Evolutionary conservation across 2,888 invertebrate genomes (phyloP), one percentile per base, ranked within the genome.

Genomic region (Esperia sulphurella): DNA sequence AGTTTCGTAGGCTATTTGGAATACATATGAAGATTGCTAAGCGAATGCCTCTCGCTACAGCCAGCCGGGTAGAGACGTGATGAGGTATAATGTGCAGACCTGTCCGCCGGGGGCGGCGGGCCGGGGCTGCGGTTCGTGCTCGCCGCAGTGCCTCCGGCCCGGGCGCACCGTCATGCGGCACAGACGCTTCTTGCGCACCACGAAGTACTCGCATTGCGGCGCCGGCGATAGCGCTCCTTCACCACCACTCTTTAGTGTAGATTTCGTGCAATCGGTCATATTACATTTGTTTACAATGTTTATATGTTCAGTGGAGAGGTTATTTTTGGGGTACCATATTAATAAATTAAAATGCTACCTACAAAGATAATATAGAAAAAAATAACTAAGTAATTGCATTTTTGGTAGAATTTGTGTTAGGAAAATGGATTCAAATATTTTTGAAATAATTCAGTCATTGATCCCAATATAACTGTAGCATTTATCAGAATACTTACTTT

Each of bases 101-200:
- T 75, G 62, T 47, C 70, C 75, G 47, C 67, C 63, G 14, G 61
- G 61, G 14, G 65, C 59, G 37, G 6, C 13, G 37, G 37, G 37
- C 45, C 50, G 62, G 1, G 80, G 83, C 38, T 73, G 68, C 3
- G 85, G 91, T 53, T 91, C 86, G 70, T 95, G 95, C 68, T 95
- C 95, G 0, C 94, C 95, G 68, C 95, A 95, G 69, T 91, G 95
- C 51, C 90, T 80, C 14, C 91, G 90, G 0, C 93, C 94, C n/a
- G 91, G 86, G 53, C 92, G 92, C 5, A 94, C 92, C 0, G 93
- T 91, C 95, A 95, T 95, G 58, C 94, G 93, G 67, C 95, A 95
- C 54, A 91, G 91, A 1, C 95, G 90, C 66, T 94, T 94, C 62
- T 95, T 95, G 28, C 94, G 88, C 33, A 87, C 65, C 0, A 95